A percentile compares a stretch with the other conserved stretches of the same genome.
Evolutionary conservation across 92 coral and sea anemone genomes (phyloP).

Genomic region (Palythoa grandiflora): DNA sequence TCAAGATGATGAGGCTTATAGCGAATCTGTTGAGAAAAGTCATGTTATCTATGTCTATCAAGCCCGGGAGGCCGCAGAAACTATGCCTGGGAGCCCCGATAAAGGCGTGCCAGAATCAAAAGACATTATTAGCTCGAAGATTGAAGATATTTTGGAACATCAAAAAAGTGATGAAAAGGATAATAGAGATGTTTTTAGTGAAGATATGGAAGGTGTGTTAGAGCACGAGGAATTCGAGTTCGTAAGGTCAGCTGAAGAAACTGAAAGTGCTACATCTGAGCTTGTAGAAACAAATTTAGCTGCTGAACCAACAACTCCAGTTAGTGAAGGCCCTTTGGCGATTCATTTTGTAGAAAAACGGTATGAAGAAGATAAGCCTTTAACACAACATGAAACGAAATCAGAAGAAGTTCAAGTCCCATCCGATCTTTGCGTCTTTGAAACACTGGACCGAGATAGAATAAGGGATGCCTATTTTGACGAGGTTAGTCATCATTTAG

Average conservation of each 20-base stretch:
- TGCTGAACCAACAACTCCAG: background rate
- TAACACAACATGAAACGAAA: background rate
- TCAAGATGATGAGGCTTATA: constrained; percentile 7
- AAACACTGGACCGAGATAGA: constrained; percentile 29
- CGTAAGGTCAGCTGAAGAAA: constrained; percentile 2
- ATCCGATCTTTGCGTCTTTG: constrained; percentile 30
- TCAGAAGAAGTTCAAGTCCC: constrained; percentile 49
- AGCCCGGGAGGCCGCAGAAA: background rate
- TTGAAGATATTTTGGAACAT: constrained; percentile 33
- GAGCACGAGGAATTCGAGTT: constrained; percentile 12
- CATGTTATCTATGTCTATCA: constrained; percentile 19
- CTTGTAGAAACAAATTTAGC: background rate
- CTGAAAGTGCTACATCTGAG: background rate
- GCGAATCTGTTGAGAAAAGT: constrained; percentile 3
- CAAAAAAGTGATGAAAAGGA: background rate
- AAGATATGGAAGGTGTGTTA: constrained; percentile 16
- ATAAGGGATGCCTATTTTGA: constrained; percentile 24
- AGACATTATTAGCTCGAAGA: constrained; percentile 31
- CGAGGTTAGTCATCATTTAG: constrained; percentile 14
- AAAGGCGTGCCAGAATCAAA: background rate
- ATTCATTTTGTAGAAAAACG: background rate
- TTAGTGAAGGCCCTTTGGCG: background rate
- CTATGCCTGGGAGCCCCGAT: background rate
- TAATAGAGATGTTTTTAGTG: constrained; percentile 26
- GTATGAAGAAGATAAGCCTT: background rate